Conservation (phyloP, 35 echinoderm and acorn worm species). For the Heliocidaris tuberculata region DNA sequence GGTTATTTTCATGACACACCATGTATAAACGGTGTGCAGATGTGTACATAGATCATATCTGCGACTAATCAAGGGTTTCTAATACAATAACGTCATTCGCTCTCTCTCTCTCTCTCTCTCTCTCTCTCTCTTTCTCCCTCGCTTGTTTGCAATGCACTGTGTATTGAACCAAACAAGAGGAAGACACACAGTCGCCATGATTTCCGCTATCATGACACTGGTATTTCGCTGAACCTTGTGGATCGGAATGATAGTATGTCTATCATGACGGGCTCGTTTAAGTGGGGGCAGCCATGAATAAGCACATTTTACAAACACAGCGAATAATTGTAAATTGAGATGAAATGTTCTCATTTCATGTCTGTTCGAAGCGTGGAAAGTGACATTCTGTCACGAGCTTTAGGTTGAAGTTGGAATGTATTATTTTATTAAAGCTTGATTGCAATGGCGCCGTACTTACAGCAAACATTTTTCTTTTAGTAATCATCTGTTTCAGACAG, state of each 20-base stretch:
- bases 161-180: conserved; percentile 4
- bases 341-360: background rate
- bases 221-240: background rate
- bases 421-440: background rate
- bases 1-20: background rate
- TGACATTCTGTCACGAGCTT: background rate
- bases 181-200: background rate
- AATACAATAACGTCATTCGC: conserved; percentile 17
- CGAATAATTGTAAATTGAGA: background rate
- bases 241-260: background rate
- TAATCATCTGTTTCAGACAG: background rate
- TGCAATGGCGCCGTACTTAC: background rate
- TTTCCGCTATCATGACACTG: background rate
- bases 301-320: background rate
- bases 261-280: background rate
- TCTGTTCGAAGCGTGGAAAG: background rate
- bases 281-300: background rate
- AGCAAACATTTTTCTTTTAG: background rate
- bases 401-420: background rate
- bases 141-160: background rate
- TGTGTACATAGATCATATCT: background rate
- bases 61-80: background rate
- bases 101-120: background rate
- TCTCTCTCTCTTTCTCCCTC: background rate
- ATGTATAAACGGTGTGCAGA: background rate